Conservation (phyloP, 2,113 vertebrate genomes). For the Tupaia chinensis region DNA sequence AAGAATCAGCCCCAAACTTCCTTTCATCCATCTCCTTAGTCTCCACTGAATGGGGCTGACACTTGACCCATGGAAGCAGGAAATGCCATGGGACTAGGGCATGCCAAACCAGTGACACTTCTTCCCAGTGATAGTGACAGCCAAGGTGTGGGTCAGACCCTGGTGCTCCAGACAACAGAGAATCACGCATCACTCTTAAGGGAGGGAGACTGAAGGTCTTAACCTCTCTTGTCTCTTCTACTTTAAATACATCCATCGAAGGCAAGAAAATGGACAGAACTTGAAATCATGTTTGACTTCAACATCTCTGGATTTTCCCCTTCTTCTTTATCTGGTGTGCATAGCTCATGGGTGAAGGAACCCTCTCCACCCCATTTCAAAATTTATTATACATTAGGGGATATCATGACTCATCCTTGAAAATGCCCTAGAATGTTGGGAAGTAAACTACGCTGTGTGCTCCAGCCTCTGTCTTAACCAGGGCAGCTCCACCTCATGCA, state of each 20-base stretch:
- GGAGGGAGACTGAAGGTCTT: conserved; percentile 61
- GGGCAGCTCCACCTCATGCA: not conserved
- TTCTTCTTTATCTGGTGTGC: not conserved
- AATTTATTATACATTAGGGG: conserved; percentile 2
- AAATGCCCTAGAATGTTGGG: not conserved
- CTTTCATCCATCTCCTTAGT: conserved; percentile 7
- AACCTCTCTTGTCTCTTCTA: conserved; percentile 63
- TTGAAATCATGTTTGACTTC: conserved; percentile 62
- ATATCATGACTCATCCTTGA: not conserved
- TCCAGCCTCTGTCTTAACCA: not conserved
- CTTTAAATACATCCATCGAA: conserved; percentile 46
- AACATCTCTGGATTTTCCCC: not conserved
- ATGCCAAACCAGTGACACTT: conserved; percentile 49
- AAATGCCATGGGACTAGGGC: conserved; percentile 51
- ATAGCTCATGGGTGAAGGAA: conserved; percentile 1
- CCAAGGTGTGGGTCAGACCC: conserved; percentile 55
- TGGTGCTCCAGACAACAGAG: not conserved
- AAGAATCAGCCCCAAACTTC: conserved; percentile 46
- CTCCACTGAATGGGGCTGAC: not conserved
- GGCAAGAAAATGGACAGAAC: conserved; percentile 35
- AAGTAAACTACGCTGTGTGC: not conserved
- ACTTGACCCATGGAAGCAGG: conserved; percentile 25
- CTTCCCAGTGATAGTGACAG: conserved; percentile 67
- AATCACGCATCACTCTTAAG: conserved; percentile 57
- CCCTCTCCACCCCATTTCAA: not conserved